Evolutionary conservation across 1,140 invertebrate species (phyloP).

Genomic region (Drosophila pachea): DNA sequence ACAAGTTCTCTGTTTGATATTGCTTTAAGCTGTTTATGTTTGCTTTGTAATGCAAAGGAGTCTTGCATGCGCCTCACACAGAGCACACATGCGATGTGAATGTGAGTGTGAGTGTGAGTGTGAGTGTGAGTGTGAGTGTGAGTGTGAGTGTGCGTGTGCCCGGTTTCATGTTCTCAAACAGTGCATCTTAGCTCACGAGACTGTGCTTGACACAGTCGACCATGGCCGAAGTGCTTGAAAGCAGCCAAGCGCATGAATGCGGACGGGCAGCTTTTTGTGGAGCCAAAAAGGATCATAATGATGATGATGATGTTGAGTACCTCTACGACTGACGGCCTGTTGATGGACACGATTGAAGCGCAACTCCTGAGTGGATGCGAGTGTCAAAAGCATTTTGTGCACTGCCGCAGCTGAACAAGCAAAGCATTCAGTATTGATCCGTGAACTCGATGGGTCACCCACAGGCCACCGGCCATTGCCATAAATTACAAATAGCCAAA

Average conservation of each 20-base stretch:
- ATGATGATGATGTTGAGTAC: slow-evolving; percentile 15
- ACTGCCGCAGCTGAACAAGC: slow-evolving; percentile 14
- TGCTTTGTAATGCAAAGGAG: slow-evolving; percentile 53
- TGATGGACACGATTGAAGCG: slow-evolving; percentile 21
- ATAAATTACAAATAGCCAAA: slow-evolving; percentile 27
- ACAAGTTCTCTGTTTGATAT: slow-evolving; percentile 28
- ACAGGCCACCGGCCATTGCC: slow-evolving; percentile 33
- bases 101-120: no score
- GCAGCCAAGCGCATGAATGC: slow-evolving; percentile 48
- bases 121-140: slow-evolving; percentile 8
- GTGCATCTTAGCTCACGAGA: slow-evolving; percentile 31
- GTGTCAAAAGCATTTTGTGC: slow-evolving; percentile 64
- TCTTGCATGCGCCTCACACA: slow-evolving; percentile 37
- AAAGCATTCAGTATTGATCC: slow-evolving; percentile 51
- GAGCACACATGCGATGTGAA: slow-evolving; percentile 4
- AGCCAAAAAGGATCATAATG: neutral
- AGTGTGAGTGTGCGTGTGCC: slow-evolving; percentile 2
- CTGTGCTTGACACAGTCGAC: slow-evolving; percentile 33
- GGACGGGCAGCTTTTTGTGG: slow-evolving; percentile 27
- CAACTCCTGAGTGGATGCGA: slow-evolving; percentile 25
- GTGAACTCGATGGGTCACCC: neutral
- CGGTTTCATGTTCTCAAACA: slow-evolving; percentile 15
- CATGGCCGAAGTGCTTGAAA: slow-evolving; percentile 34
- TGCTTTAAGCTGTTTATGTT: slow-evolving; percentile 67
- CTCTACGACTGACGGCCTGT: slow-evolving; percentile 31